Base-by-base conservation (phyloP, 2,113 vertebrate species). In the Merops nubicus region DNA sequence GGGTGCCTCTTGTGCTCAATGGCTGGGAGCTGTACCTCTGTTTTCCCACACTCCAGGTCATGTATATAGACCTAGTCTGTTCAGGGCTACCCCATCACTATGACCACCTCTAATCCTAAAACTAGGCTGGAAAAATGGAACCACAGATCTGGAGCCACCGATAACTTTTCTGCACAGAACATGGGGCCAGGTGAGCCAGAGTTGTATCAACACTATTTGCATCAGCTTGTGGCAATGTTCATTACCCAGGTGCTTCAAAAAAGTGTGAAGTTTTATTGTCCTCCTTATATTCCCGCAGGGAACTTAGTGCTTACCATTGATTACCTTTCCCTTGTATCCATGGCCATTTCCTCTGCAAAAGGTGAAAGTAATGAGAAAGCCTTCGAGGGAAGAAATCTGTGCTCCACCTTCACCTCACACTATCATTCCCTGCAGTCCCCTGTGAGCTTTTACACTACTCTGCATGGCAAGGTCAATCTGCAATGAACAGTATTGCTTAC, bases 161-260 rank as follows among this genome's bases (percentile, higher is more conserved):
- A 25, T 8, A 29, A 11, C 18, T 88, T 65, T 81, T 79, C 56
- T 56, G 45, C 5, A 3, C 73, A 45, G 45, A 22, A 38, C 21
- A 11, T 19, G 11, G 31, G 42, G 15, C 26, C 0, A 2, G 19
- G 31, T 0, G 2, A 92, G 38, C 28, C 15, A 0, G 3, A 38
- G 43, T 31, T 7, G 1, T 34, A 38, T 12, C 67, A 60, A 64
- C 11, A 64, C 7, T 12, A 50, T 65, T 70, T 91, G 17, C 50
- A 69, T 79, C 67, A 75, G 34, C 45, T 48, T 40, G 34, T 79
- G n/a, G 3, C 19, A n/a, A 34, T n/a, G 31, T 60, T 87, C 38
- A 12, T 84, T 38, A 54, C 56, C 10, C 6, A 4, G 22, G 16
- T n/a, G 4, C 60, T 91, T 63, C 79, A 63, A 25, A 1, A 1